Evolutionary conservation across 2,888 invertebrate genomes (phyloP).

Genomic region (Steinernema hermaphroditum): DNA sequence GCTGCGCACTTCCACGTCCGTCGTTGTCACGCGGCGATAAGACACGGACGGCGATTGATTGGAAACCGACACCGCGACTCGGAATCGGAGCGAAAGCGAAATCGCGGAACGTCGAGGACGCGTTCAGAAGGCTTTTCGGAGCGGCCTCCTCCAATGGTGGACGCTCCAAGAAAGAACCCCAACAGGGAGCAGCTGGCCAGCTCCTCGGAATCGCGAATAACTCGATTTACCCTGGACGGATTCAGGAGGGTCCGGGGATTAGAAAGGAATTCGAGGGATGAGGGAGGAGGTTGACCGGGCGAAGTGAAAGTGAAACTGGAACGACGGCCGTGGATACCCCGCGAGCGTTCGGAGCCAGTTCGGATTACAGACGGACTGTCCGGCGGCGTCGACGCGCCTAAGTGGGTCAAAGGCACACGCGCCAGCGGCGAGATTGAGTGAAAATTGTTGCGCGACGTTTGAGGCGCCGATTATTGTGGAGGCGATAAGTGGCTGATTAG

Average conservation of each 20-base stretch:
- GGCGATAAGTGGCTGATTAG: not conserved
- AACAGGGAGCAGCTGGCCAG: not conserved
- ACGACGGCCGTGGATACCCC: not conserved
- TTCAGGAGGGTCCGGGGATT: not conserved
- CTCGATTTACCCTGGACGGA: not conserved
- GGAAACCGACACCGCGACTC: too few relatives aligned
- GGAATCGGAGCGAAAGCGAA: not conserved
- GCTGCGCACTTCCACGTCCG: conserved; percentile 5
- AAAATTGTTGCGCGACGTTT: conserved; percentile 20
- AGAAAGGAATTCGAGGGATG: not conserved
- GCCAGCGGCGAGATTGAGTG: conserved; percentile 22
- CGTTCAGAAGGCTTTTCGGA: too few relatives aligned
- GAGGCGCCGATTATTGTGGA: not conserved
- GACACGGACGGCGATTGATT: too few relatives aligned
- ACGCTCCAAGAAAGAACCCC: too few relatives aligned
- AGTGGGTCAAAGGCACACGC: conserved; percentile 15
- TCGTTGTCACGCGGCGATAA: not conserved
- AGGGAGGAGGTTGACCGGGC: not conserved
- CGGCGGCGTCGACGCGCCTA: not conserved
- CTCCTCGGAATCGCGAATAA: not conserved
- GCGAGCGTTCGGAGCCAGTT: conserved; percentile 14
- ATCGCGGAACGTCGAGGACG: not conserved
- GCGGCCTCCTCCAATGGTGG: too few relatives aligned
- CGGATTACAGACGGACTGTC: conserved; percentile 15
- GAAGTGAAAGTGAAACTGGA: conserved; percentile 21